These are phyloP conservation scores for Alligator sinensis DNA, from an alignment of 2,113 vertebrate species.

Conservation along the genomic window DNA sequence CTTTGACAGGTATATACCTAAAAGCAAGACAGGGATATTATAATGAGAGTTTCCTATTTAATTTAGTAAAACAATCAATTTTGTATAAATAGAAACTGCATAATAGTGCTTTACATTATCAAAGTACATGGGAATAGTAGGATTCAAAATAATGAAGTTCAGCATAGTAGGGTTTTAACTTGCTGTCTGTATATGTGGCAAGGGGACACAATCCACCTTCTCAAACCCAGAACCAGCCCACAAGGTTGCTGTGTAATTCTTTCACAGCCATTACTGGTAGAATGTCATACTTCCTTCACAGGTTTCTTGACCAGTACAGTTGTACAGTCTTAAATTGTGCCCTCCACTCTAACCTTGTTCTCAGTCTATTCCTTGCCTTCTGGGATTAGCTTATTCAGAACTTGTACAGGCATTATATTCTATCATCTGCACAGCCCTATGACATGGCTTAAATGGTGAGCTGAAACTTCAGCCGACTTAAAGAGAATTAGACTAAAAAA, in stretches of 20 bases:
- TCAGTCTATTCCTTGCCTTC: not conserved
- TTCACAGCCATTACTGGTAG: not conserved
- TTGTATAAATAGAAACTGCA: not conserved
- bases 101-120: not conserved
- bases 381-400: not conserved
- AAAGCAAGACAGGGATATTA: not conserved
- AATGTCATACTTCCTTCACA: not conserved
- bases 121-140: not conserved
- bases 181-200: not conserved
- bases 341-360: not conserved
- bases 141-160: not conserved
- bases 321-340: no score
- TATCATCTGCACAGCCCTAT: not conserved
- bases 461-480: not conserved
- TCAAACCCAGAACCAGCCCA: not conserved
- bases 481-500: not conserved
- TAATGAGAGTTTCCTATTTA: not conserved
- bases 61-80: not conserved
- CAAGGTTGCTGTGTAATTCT: not conserved
- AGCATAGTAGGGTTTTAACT: not conserved
- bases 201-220: not conserved
- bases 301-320: not conserved
- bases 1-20: constrained; percentile 84
- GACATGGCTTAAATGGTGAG: not conserved
- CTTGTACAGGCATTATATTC: no score